Base-by-base conservation (phyloP, 1,140 invertebrate species). In the Trachelipus rathkii region DNA sequence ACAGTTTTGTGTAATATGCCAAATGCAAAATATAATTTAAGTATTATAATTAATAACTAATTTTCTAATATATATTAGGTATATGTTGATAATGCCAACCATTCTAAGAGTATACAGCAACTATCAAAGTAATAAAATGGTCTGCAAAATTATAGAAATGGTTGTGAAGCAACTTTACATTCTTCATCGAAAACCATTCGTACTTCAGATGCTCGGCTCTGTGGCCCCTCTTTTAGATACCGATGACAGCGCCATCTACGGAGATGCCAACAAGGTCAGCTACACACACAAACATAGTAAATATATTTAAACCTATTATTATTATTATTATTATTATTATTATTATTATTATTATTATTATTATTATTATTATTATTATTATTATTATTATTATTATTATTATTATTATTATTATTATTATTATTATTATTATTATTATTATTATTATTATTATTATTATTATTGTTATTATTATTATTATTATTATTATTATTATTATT, bases 121-220 rank as follows among this genome's bases (percentile, higher is more conserved):
- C 82, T 95, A 99, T 85, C 96, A 98, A 87, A 97, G 95, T 0
- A 99, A 99, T 85, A 92, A 91, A 84, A 85, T 99, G 19, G 92
- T 99, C 0, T 96, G 93, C 0, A 92, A 93, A 0, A 96, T 96
- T 0, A 94, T 99, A 70, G 96, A 99, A 84, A 99, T 98, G 85
- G 93, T 95, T 0, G 96, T 97, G 8, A 97, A 98, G 84, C 97
- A 99, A 84, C 98, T 99, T 85, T 99, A 99, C 85, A 89, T 99
- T 70, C 90, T 99, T 84, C 98, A 99, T 84, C 89, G 97, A 75
- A 99, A 99, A 84, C 97, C 97, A 0, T 99, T 99, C 83, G 95
- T 99, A 78, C 87, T 99, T 23, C 94, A 99, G 89, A 97, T 99
- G 95, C 99, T 99, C 87, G 97, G 97, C 8, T 96, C 95, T 69